Evolutionary conservation across 2,113 vertebrate species (phyloP).

Genomic region (Sapajus apella): DNA sequence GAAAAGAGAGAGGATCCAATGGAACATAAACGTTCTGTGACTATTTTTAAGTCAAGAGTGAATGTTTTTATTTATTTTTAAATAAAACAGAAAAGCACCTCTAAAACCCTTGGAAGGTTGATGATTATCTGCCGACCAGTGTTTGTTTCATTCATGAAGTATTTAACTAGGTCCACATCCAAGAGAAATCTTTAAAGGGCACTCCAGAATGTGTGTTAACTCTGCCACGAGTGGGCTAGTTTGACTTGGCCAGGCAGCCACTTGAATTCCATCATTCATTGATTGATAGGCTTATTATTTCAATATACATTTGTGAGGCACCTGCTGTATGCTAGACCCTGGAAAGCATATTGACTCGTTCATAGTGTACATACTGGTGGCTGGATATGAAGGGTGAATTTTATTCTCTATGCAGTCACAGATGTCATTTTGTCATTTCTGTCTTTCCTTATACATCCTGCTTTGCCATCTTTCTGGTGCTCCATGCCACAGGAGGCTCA

Average conservation of each 20-base stretch:
- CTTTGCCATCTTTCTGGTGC: not conserved
- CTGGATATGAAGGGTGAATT: not conserved
- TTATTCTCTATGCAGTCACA: too few species aligned
- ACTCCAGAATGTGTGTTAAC: not conserved
- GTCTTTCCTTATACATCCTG: too few species aligned
- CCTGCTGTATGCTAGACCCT: not conserved
- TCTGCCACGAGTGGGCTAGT: not conserved
- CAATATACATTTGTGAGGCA: not conserved
- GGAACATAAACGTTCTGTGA: not conserved
- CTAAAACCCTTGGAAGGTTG: not conserved
- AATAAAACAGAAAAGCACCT: not conserved
- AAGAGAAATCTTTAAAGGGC: not conserved
- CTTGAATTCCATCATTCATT: not conserved
- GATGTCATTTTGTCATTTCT: not conserved
- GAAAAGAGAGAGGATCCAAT: not conserved
- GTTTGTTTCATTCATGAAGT: not conserved
- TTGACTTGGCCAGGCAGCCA: not conserved
- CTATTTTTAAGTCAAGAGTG: not conserved
- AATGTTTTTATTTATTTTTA: not conserved
- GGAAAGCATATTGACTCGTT: not conserved
- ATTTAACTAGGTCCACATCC: not conserved
- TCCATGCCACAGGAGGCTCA: not conserved
- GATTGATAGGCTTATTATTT: not conserved
- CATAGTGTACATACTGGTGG: too few species aligned
- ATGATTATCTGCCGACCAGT: not conserved